phyloP scores from a whole-genome alignment of 2,113 vertebrate species.

The Maccullochella peelii region DNA sequence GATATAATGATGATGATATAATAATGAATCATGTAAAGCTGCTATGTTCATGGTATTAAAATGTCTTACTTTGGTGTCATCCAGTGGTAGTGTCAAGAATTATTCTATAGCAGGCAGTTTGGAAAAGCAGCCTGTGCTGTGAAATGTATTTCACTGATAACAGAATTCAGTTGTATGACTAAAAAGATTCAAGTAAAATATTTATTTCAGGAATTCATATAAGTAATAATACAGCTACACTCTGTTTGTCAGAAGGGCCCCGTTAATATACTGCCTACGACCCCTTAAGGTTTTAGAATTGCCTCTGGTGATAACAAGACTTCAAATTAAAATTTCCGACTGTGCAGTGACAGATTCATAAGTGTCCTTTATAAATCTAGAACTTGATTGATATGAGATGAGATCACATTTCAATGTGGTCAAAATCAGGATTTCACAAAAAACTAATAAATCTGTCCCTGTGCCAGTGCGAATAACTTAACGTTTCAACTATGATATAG shows the following conservation, averaged over 20 bases:
- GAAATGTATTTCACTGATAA: no score
- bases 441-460: not conserved
- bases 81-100: conserved; percentile 8
- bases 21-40: conserved; percentile 8
- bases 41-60: not conserved
- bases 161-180: no score
- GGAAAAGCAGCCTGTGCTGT: no score
- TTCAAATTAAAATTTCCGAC: not conserved
- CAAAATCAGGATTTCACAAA: not conserved
- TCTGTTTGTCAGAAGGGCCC: not conserved
- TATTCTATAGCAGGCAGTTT: not conserved
- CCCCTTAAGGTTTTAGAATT: not conserved
- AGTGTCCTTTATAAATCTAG: no score
- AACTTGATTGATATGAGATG: no score
- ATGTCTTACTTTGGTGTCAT: conserved; percentile 22
- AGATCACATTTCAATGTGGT: no score
- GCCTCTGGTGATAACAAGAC: not conserved
- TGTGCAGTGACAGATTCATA: not conserved
- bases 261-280: not conserved
- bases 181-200: no score
- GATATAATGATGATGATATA: conserved; percentile 30
- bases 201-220: not conserved
- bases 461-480: not conserved
- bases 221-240: no score
- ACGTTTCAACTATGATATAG: not conserved